A percentile compares a stretch with the other conserved stretches of the same genome.
These are phyloP conservation scores for Conomelus anceps DNA, from an alignment of 2,888 invertebrate species.

Conservation along the genomic window DNA sequence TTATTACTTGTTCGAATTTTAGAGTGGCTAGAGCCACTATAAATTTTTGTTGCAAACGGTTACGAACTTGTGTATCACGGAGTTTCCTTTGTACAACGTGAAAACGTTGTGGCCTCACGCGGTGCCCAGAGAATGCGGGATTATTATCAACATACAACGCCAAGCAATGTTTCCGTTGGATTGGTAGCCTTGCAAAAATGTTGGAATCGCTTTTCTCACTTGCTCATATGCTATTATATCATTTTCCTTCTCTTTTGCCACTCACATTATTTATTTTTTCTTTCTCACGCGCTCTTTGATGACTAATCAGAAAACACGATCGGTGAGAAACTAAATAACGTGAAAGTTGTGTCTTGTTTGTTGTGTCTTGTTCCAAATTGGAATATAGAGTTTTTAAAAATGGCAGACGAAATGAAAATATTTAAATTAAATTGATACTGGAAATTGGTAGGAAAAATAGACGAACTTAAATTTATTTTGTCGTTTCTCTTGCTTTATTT, in stretches of 20 bases:
- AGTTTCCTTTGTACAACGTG: not conserved
- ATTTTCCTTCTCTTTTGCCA: not conserved
- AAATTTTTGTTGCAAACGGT: not conserved
- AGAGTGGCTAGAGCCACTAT: not conserved
- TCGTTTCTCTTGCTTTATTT: no score
- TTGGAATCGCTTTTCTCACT: not conserved
- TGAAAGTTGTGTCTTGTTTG: not conserved
- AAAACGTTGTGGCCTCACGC: not conserved
- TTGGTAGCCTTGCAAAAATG: not conserved
- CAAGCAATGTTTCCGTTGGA: not conserved
- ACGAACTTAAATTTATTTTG: no score
- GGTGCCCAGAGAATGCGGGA: not conserved
- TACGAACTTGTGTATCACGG: not conserved
- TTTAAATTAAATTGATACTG: no score
- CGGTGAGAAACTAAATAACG: not conserved
- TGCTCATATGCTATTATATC: not conserved
- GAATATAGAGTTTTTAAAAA: not conserved
- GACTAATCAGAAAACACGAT: not conserved
- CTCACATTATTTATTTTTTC: not conserved
- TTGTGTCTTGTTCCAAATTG: not conserved
- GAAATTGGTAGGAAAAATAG: no score
- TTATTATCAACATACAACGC: not conserved
- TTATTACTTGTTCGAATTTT: no score
- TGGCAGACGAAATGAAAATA: no score
- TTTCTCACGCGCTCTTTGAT: not conserved